These are phyloP conservation scores for Hetaerina americana DNA, from an alignment of 1,140 invertebrate species.

Conservation along the genomic window DNA sequence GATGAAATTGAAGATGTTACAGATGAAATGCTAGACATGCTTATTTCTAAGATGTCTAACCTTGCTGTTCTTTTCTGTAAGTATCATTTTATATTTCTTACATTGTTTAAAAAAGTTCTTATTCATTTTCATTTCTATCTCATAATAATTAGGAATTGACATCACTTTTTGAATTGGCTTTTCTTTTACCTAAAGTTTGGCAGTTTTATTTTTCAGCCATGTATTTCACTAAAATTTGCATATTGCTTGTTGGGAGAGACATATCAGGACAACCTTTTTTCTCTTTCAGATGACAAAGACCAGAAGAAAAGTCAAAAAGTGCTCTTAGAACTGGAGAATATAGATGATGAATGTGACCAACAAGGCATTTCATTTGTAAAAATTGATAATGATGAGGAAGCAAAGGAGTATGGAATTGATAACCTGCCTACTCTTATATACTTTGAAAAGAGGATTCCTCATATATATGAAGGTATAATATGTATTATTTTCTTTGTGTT, in stretches of 20 bases:
- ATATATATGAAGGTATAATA: conserved; percentile 74
- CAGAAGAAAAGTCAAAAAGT: conserved; percentile 83
- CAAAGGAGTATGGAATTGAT: conserved; percentile 80
- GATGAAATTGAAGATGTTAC: conserved; percentile 92
- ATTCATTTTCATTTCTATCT: conserved; percentile 7
- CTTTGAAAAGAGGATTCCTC: conserved; percentile 77
- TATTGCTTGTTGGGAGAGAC: no score
- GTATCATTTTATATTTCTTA: conserved; percentile 29
- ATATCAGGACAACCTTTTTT: no score
- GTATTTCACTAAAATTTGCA: no score
- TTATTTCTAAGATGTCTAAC: conserved; percentile 75
- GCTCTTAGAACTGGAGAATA: conserved; percentile 76
- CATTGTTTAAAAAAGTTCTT: conserved; percentile 3
- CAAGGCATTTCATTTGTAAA: conserved; percentile 88
- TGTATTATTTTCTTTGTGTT: background rate
- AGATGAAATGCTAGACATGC: conserved; percentile 85
- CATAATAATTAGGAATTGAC: background rate
- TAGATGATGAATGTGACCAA: conserved; percentile 86
- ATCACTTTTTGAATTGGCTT: background rate
- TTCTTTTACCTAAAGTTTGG: background rate
- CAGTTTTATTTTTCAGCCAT: no score
- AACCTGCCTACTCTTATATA: conserved; percentile 65
- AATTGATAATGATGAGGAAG: conserved; percentile 76
- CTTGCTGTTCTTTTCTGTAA: conserved; percentile 84
- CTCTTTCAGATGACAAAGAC: conserved; percentile 71